phyloP scores from a whole-genome alignment of 2,888 invertebrate genomes.

The Lasioglossum zephyrum region DNA sequence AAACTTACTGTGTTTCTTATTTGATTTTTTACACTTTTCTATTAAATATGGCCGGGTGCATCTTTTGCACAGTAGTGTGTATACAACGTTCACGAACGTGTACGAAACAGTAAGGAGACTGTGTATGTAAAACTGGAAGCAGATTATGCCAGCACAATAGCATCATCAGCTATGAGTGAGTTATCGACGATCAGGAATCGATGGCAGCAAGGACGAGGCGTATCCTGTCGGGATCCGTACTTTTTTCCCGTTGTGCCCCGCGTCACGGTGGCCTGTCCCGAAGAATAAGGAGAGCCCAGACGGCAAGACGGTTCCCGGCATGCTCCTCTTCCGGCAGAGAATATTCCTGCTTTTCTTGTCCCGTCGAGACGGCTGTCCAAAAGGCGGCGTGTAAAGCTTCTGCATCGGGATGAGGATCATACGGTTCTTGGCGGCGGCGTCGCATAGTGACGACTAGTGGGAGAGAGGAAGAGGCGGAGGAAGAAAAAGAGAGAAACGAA shows the following conservation, averaged over 20 bases:
- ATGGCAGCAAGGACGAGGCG: not conserved
- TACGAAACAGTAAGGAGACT: too few relatives aligned
- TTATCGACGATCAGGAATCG: not conserved
- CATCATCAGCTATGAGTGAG: not conserved
- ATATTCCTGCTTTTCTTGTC: conserved; percentile 19
- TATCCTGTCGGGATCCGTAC: not conserved
- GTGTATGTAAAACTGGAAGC: not conserved
- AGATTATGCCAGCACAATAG: not conserved
- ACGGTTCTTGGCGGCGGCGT: conserved; percentile 19
- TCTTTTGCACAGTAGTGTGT: too few relatives aligned
- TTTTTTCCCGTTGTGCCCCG: not conserved
- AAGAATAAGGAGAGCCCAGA: conserved; percentile 10
- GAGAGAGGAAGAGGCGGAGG: not conserved
- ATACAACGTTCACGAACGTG: too few relatives aligned
- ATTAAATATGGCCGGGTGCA: too few relatives aligned
- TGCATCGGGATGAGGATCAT: conserved; percentile 36
- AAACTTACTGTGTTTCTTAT: too few relatives aligned
- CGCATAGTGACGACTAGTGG: not conserved
- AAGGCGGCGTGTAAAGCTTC: conserved; percentile 36
- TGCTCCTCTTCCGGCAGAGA: conserved; percentile 15
- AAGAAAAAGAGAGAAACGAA: not conserved
- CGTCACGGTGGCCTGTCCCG: not conserved
- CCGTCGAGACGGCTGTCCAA: conserved; percentile 32
- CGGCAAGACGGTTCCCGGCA: not conserved
- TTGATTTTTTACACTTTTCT: too few relatives aligned